Base-by-base conservation (phyloP, 1,140 invertebrate genomes). In the Cardiocondyla obscurior region DNA sequence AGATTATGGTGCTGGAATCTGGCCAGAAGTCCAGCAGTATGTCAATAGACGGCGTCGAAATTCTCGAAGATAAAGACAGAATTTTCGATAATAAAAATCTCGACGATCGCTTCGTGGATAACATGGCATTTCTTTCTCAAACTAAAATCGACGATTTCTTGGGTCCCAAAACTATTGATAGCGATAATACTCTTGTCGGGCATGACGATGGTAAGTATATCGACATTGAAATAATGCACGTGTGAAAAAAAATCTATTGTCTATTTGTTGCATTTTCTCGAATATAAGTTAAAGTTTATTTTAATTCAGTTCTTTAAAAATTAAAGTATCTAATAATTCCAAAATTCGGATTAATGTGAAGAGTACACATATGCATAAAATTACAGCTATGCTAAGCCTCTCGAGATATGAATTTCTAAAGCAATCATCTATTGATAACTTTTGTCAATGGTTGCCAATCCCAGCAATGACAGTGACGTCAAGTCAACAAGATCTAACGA, bases 101-200 rank as follows among this genome's bases (percentile, higher is more conserved):
- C 10, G 91, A 93, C 44, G 90, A 93, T 57, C 90, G 90, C 33
- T 92, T 90, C 70, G 87, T 85, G 44, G 86, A 92, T 53, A 88
- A 86, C 44, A 90, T 92, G 57, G 85, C 91, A 44, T 93, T 92
- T 81, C 88, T 94, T 36, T 89, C 90, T 0, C 91, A 90, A 25
- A 85, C 90, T 7, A 94, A 94, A 87, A 91, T 94, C 55, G 91
- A 94, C 74, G 92, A 94, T 64, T 82, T 92, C 69, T 88, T 94
- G 12, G 90, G 89, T 62, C 77, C 89, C 2, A 93, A 93, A 84
- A 33, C 58, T 65, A 64, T 90, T 0, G 89, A 91, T 7, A 22
- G 33, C 0, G 85, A 83, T 14, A 57, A 82, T 2, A 33, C 69
- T 2, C 46, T 77, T 0, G 36, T 14, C 12, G 85, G 82, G 6